phyloP scores from a whole-genome alignment of 2,113 vertebrate genomes.

The Forbesichthys papilliferus region DNA sequence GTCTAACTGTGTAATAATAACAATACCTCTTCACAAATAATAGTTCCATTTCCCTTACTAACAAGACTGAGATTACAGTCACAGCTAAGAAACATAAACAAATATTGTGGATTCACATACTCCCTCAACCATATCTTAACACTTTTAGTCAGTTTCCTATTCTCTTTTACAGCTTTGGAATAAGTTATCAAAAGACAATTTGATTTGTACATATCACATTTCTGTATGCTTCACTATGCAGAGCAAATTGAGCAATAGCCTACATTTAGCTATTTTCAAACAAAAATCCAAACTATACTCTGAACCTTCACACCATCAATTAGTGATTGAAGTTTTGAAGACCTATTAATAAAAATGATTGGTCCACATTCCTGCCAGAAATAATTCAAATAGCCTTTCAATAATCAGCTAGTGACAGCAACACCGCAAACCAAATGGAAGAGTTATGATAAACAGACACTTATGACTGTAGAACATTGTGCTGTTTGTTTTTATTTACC shows the following conservation, averaged over 20 bases:
- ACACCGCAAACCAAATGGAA: slow-evolving; percentile 27
- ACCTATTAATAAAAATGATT: no score
- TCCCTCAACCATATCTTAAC: slow-evolving; percentile 31
- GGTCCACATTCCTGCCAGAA: not conserved
- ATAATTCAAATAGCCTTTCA: slow-evolving; percentile 1
- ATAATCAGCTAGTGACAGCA: slow-evolving; percentile 14
- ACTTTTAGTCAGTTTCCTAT: slow-evolving; percentile 38
- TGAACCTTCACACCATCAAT: no score
- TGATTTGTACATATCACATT: no score
- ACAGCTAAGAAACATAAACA: slow-evolving; percentile 46
- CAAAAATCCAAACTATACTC: no score
- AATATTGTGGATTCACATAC: slow-evolving; percentile 42
- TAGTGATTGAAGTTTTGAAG: no score
- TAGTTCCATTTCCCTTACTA: slow-evolving; percentile 42
- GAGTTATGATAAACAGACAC: slow-evolving; percentile 40
- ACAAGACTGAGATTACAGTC: slow-evolving; percentile 40
- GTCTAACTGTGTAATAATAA: slow-evolving; percentile 36
- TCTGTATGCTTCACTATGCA: no score
- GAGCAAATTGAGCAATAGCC: no score
- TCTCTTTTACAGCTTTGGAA: slow-evolving; percentile 11
- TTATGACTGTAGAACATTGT: slow-evolving; percentile 55
- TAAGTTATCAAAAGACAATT: no score
- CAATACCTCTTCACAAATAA: slow-evolving; percentile 46
- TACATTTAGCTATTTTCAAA: no score
- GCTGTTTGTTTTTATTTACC: slow-evolving; percentile 62